Base-by-base conservation (phyloP, 2,797 vertebrate species). In the Micrastur ruficollis region DNA sequence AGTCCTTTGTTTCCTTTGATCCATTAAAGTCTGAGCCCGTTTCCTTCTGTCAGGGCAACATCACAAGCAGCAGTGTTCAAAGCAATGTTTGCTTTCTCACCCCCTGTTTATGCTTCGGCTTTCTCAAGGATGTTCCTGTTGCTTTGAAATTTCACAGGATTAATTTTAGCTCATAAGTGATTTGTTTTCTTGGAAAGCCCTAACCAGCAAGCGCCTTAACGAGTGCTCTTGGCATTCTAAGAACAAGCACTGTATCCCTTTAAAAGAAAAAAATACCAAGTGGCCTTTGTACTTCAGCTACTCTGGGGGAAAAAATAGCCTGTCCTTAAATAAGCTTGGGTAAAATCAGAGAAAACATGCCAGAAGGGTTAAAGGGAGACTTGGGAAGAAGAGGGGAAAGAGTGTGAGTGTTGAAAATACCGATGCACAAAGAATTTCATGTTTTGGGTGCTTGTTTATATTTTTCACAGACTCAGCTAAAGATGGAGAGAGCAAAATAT, bases 101-200 rank as follows among this genome's bases (percentile, higher is more conserved):
- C 52, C 95, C 29, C 61, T 89, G 88, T 89, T 95, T 96, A 70
- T 86, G 55, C 70, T 86, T 74, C 13, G 29, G 61, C 79, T 93
- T 82, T 95, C 89, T 94, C 83, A 80, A 80, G 91, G 95, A 67
- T 87, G 71, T 96, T 96, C 66, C 63, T 86, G 83, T 95, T 76
- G 76, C 67, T 86, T 79, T 94, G 73, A 97, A 92, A 90, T 84
- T 94, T 95, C 81, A 83, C 81, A 92, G 71, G 91, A 94, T 92
- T 93, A 96, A 95, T 97, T 97, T 97, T 94, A 95, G 83, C 59
- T 86, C 1, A 0, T 17, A 7, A 89, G 38, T 26, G 49, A 68
- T 68, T 76, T 82, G 59, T 89, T 93, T 97, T 97, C 95, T 95
- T 97, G 88, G 95, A 97, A 97, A 95, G 91, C 81, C 59, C 23